These are phyloP conservation scores for Panopea generosa DNA, from an alignment of 2,888 invertebrate species.

Conservation along the genomic window DNA sequence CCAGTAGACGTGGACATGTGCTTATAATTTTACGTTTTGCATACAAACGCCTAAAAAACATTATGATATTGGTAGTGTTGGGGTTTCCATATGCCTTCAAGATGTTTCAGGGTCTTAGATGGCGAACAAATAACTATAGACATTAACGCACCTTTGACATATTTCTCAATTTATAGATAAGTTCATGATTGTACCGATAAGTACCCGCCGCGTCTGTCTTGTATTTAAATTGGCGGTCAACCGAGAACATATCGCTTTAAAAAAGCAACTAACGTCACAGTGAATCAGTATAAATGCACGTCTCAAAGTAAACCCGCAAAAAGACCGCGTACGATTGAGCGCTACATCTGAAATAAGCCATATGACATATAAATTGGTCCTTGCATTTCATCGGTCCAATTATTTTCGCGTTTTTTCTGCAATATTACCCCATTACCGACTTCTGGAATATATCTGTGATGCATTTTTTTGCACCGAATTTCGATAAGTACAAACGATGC, in stretches of 20 bases:
- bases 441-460: neutral
- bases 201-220: too few relatives aligned
- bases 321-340: too few relatives aligned
- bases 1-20: constrained; percentile 35
- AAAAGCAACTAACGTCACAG: constrained; percentile 5
- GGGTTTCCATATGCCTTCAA: constrained; percentile 54
- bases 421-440: neutral
- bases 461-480: neutral
- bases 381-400: neutral
- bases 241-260: too few relatives aligned
- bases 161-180: constrained; percentile 4
- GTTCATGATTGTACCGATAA: too few relatives aligned
- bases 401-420: neutral
- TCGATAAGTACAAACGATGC: neutral
- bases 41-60: constrained; percentile 45
- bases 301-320: neutral
- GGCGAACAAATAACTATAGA: neutral
- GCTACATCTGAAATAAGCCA: constrained; percentile 4
- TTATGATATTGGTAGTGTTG: constrained; percentile 16
- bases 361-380: neutral
- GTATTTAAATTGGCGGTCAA: too few relatives aligned
- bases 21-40: constrained; percentile 45
- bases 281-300: constrained; percentile 11
- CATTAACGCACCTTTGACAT: constrained; percentile 14
- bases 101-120: constrained; percentile 40